Evolutionary conservation across 2,113 vertebrate species (phyloP), one percentile per base, ranked within the genome.

Genomic region (Scomber colias): DNA sequence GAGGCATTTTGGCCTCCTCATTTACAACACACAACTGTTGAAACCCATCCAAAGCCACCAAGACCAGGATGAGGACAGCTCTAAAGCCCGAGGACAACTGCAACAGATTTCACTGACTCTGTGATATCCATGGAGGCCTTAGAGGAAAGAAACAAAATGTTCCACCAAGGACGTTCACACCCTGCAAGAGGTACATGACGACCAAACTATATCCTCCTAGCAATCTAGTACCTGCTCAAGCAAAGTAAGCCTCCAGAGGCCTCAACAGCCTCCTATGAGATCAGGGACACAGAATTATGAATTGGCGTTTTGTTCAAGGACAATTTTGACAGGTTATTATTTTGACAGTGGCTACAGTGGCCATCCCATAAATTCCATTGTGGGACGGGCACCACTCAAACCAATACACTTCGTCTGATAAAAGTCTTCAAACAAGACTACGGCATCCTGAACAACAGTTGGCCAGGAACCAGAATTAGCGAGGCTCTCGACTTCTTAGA

Each of bases 211-310:
- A 77, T 65, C 82, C 75, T 81, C 56, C 24, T 30, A 66, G 77
- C 61, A 77, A 84, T 84, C 74, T 70, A 71, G 67, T 77, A 77
- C 51, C 80, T 82, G 49, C 69, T 84, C 56, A 86, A 74, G 75
- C 85, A 86, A 78, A 86, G 75, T 48, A 82, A 82, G 54, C 62
- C 81, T 51, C 64, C 65, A 30, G 66, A 70, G 83, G 56, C 57
- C 69, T 69, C 67, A 15, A 54, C 77, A 72, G 64, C 77, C 60
- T 82, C 71, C 66, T 59, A 12, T 31, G 72, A 60, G 90, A 82
- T 87, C 90, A 85, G 85, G 83, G 90, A 82, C 90, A 69, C 46
- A 35, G 65, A 86, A 73, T 86, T 86, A 86, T 72, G 75, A 83
- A 91, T 80, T 73, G 83, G 71, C 59, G 56, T 71, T 83, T 84